Base-by-base conservation (phyloP, 2,888 invertebrate species). In the Arctia plantaginis region DNA sequence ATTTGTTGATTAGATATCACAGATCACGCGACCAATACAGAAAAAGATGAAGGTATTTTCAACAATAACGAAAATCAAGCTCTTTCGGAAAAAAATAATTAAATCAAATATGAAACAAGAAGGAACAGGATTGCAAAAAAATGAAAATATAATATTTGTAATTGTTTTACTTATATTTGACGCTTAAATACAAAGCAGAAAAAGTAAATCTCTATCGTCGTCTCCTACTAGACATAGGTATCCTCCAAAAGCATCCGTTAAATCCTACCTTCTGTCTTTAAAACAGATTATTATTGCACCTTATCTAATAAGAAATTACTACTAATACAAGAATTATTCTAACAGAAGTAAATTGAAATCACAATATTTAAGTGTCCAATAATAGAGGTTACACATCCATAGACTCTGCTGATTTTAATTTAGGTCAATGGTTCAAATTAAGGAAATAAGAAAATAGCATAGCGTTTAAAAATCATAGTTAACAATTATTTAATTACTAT, bases 1-100 rank as follows among this genome's bases (percentile, higher is more conserved):
- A 20, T 62, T 55, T 70, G 23, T 62, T 41, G 6, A 62, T 44
- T 44, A 44, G 41, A 44, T 65, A 44, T 71, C 10, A 33, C 71
- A 65, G 65, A n/a, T 51, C 6, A 39, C 18, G 55, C 55, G 18
- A 18, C 4, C 69, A 69, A 33, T n/a, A 15, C 55, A 12, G 23
- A 67, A 39, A 59, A 69, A 10, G 18, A 55, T 0, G 39, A 0
- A 69, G 1, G 8, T n/a, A 69, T n/a, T 35, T 55, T n/a, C 13
- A 35, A 69, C 33, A 18, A 35, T 35, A 69, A 35, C 51, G 27
- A n/a, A 59, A 7, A 10, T 69, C 10, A 55, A 55, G 20, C 12
- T 47, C 33, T 20, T 12, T 67, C 3, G 1, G 12, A 23, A 55
- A 55, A n/a, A 67, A 30, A 18, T 41, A 41, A 10, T 59, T n/a